These are phyloP conservation scores for Hafferia zeledoni DNA, from an alignment of 2,797 vertebrate genomes.

Conservation along the genomic window DNA sequence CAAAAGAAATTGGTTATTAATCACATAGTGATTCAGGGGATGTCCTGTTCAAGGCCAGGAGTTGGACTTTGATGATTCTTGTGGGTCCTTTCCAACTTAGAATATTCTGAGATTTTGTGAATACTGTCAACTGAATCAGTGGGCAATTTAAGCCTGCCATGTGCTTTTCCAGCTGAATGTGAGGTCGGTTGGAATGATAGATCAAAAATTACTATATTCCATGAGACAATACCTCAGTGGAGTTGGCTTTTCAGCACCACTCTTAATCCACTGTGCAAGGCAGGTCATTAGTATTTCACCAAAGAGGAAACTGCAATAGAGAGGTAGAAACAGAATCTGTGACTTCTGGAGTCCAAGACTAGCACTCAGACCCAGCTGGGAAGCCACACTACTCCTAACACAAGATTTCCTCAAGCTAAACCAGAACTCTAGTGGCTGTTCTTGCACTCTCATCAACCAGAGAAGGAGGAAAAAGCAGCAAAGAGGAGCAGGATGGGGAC, in stretches of 20 bases:
- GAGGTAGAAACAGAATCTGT: not conserved
- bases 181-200: not conserved
- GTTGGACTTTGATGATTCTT: not conserved
- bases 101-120: not conserved
- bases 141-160: not conserved
- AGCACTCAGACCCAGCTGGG: fast-evolving
- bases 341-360: not conserved
- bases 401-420: not conserved
- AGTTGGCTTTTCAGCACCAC: not conserved
- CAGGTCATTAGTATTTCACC: not conserved
- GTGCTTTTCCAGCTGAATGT: not conserved
- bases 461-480: not conserved
- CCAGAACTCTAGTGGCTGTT: not conserved
- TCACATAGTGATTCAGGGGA: not conserved
- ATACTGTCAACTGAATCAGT: not conserved
- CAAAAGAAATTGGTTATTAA: not conserved
- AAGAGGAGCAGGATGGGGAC: not conserved
- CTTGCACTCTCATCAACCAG: not conserved
- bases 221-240: not conserved
- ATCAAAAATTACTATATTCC: not conserved
- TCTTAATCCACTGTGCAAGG: not conserved
- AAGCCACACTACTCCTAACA: not conserved
- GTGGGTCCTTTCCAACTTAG: not conserved
- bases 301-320: not conserved
- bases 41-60: not conserved